Conservation (phyloP, 2,888 invertebrate genomes). For the Diarsia dahlii region DNA sequence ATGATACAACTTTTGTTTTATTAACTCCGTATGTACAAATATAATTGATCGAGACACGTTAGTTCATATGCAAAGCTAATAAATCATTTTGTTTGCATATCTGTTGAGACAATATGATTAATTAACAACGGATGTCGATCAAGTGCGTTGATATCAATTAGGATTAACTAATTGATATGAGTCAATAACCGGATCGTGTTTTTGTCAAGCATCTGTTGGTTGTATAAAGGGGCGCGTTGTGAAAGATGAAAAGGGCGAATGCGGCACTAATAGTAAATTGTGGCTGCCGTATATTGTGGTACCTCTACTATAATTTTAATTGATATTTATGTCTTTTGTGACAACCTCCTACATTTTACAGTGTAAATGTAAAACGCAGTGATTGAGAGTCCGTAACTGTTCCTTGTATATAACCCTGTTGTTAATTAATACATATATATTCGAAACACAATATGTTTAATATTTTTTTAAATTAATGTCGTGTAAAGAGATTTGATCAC, state of each 20-base stretch:
- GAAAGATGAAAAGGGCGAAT: neutral
- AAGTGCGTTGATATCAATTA: conserved; percentile 29
- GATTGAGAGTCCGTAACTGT: too few species aligned
- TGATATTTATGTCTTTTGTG: too few species aligned
- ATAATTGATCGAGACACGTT: conserved; percentile 1
- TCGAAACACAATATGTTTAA: neutral
- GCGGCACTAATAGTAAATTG: too few species aligned
- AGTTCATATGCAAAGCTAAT: conserved; percentile 16
- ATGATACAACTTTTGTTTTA: conserved; percentile 33
- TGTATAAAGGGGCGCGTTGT: neutral
- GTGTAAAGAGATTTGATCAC: neutral
- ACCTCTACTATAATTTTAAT: too few species aligned
- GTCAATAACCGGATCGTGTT: neutral
- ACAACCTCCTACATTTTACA: too few species aligned
- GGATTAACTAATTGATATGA: conserved; percentile 29
- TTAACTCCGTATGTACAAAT: conserved; percentile 15
- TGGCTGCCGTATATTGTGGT: too few species aligned
- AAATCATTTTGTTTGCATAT: conserved; percentile 44
- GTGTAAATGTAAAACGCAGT: too few species aligned
- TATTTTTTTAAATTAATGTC: neutral
- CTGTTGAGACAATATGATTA: conserved; percentile 37
- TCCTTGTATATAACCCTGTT: too few species aligned
- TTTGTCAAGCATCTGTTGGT: neutral
- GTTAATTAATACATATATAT: too few species aligned
- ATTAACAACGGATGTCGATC: conserved; percentile 12